Evolutionary conservation across 2,797 vertebrate genomes (phyloP), one percentile per base, ranked within the genome.

Genomic region (Mastacembelus armatus): DNA sequence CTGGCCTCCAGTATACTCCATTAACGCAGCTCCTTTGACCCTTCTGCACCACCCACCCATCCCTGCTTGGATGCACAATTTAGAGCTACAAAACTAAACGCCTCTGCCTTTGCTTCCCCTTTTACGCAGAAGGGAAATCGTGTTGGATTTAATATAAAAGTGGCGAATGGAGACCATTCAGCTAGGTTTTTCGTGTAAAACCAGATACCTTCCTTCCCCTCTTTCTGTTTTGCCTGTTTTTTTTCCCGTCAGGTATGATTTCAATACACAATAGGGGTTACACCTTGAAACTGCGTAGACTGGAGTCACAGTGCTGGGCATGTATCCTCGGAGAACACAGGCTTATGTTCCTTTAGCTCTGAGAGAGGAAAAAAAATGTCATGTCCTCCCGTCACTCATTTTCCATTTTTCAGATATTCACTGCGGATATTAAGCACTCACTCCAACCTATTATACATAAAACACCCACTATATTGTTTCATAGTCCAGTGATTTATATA

Each of bases 401-500:
- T 74, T 70, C 84, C 84, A 72, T 71, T 74, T 85, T 74, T 91
- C 88, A 83, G 65, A 84, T 82, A 84, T 89, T 91, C 80, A 77
- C 86, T 84, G 89, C 85, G 90, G 91, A 86, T 89, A 63, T 85
- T 84, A 52, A 79, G 69, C 86, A 91, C 92, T 93, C 90, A 87
- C 92, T 94, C 88, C 93, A 91, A 87, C 94, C 94, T 94, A 94
- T 93, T 93, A 94, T 94, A 93, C 94, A 94, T 92, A 95, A 93
- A 93, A 93, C 95, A 95, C 94, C 93, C 93, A 93, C 95, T 94
- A 94, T 93, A 93, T 85, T 87, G 90, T 81, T 8, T 90, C 87
- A 95, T 94, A 95, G 95, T 95, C 94, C 94, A 94, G 94, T 93
- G 95, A 92, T 88, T 95, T 92, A 93, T 90, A 94, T 94, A 94